Evolutionary conservation across 2,113 vertebrate species (phyloP), one percentile per base, ranked within the genome.

Genomic region (Lepus europaeus): DNA sequence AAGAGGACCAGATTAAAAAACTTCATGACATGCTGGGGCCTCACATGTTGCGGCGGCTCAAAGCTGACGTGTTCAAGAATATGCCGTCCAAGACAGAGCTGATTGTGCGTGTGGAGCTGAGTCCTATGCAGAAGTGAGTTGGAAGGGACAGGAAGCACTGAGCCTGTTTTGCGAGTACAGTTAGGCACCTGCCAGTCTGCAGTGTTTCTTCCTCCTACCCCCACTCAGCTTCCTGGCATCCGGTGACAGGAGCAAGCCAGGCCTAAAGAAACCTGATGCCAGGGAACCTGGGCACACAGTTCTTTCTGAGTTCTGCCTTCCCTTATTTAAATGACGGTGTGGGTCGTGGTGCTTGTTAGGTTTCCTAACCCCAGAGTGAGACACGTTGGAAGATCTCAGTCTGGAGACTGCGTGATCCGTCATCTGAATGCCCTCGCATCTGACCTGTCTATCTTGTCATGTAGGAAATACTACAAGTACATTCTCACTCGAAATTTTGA

Each of bases 1-100:
- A 99, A 98, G 99, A 99, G 94, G 99, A 99, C 98, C 99, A 99
- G 98, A 99, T 99, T 97, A 99, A 99, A 98, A 99, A 99, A 95
- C 98, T 99, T 23, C 99, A 99, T 2, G 99, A 99, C 98, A 99
- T 99, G 99, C 96, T 99, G 97, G 99, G 99, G 63, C 99, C 99
- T 6, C 99, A 99, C 97, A 99, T 99, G 99, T 98, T 99, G 96
- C 98, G 99, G 96, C 99, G 99, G 92, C 99, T 99, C 95, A 99
- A 99, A 98, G 99, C 99, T 3, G 99, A 99, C 66, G 99, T 99
- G 76, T 99, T 99, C 98, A 99, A 99, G 98, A 99, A 99, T 87
- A 99, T 99, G 99, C 99, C 99, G 5, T 99, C 99, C 25, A 99
- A 99, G 98, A 99, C 99, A 0, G 99, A 99, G 69, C 99, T 99